Percentiles rank a stretch among this genome's conserved stretches.
Conservation (phyloP, 53 echinoderm and acorn worm genomes). For the Henricia sp. region DNA sequence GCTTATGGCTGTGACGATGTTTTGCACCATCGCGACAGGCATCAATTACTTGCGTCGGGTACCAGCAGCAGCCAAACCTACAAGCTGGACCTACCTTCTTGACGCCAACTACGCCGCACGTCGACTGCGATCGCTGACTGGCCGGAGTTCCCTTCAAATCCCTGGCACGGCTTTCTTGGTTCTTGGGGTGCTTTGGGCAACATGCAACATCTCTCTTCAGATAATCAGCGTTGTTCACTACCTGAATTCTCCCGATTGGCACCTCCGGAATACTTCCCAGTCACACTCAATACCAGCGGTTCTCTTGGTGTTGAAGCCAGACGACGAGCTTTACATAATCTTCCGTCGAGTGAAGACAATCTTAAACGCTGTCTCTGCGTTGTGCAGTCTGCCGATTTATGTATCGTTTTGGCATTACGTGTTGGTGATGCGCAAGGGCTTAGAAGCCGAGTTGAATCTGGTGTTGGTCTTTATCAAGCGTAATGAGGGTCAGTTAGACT, state of each 20-base stretch:
- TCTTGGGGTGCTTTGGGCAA: constrained; percentile 11
- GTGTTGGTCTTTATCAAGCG: constrained; percentile 66
- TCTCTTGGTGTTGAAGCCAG: background rate
- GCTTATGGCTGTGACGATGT: constrained; percentile 5
- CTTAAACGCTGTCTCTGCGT: background rate
- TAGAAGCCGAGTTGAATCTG: constrained; percentile 72
- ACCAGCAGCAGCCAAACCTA: background rate
- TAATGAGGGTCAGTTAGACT: constrained; percentile 66
- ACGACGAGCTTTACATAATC: too few relatives aligned
- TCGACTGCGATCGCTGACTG: constrained; percentile 38
- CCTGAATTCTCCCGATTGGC: background rate
- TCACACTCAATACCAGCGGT: background rate
- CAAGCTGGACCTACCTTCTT: constrained; percentile 20
- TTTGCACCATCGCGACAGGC: background rate
- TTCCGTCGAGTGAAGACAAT: background rate
- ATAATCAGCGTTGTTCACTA: background rate
- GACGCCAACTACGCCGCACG: constrained; percentile 34
- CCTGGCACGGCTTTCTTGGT: constrained; percentile 13
- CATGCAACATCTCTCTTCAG: constrained; percentile 12
- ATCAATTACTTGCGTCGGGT: background rate
- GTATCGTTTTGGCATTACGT: constrained; percentile 68
- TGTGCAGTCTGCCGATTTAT: constrained; percentile 54
- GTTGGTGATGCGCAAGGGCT: constrained; percentile 61
- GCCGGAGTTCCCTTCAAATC: constrained; percentile 1
- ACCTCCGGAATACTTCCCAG: background rate